Evolutionary conservation across 1,140 invertebrate genomes (phyloP).

Genomic region (Prorops nasuta): DNA sequence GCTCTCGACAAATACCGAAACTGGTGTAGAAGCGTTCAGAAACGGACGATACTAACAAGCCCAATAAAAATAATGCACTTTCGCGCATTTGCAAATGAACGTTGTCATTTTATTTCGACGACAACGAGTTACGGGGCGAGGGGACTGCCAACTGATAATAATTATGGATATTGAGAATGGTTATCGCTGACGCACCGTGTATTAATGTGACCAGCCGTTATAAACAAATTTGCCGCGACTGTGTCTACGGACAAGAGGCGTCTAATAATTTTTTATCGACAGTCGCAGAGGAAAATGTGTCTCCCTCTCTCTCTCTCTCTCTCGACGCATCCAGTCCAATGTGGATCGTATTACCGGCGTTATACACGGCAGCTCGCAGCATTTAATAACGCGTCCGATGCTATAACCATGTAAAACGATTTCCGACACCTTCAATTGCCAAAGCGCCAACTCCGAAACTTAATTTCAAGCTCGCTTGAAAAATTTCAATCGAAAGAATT

Average conservation of each 20-base stretch:
- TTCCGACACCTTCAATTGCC: no score
- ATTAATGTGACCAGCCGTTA: conserved; percentile 34
- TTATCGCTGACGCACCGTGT: conserved; percentile 41
- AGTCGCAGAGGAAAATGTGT: no score
- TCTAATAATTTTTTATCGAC: no score
- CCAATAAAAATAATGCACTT: conserved; percentile 47
- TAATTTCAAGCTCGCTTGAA: no score
- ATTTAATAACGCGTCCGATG: no score
- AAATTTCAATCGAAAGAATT: no score
- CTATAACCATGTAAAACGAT: no score
- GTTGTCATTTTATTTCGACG: conserved; percentile 43
- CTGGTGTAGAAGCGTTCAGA: background rate
- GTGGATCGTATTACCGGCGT: background rate
- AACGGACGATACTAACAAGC: conserved; percentile 35
- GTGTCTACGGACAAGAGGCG: conserved; percentile 12
- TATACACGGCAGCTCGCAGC: background rate
- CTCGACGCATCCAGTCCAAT: no score
- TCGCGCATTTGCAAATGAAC: conserved; percentile 45
- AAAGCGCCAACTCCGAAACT: no score
- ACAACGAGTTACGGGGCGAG: conserved; percentile 26
- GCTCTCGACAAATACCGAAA: background rate
- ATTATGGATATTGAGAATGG: conserved; percentile 49
- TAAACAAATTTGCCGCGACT: conserved; percentile 36
- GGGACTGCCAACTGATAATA: conserved; percentile 39
- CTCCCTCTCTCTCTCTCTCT: conserved; percentile 1